Base-by-base conservation (phyloP, 1,140 invertebrate species). In the Dendroctonus valens region DNA sequence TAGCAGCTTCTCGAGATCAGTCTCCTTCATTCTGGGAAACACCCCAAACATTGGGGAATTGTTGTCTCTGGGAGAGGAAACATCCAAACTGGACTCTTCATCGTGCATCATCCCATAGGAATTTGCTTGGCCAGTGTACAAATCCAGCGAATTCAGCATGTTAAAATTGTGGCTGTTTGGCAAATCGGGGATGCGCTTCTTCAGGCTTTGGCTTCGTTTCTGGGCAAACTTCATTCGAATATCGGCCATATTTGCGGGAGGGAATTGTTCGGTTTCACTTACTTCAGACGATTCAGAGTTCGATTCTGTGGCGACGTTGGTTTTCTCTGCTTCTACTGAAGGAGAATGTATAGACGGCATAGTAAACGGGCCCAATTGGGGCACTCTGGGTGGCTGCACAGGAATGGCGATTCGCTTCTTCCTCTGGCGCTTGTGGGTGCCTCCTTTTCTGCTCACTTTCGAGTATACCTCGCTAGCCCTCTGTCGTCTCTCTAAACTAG, bases 321-420 rank as follows among this genome's bases (percentile, higher is more conserved):
- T 49, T 77, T 77, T 70, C 79, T 75, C 66, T 38, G 72, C 44
- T 54, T 77, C 76, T 2, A 72, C 69, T 67, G 72, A 82, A 77
- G 9, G 81, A 74, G 59, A 82, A 69, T 77, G 83, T 46, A 83
- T 74, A 0, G 83, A 82, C 14, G 83, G 82, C 15, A 82, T 79
- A 6, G 83, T 82, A 62, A 83, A 84, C 73, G 82, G 80, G 15
- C 82, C 82, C 50, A 84, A 70, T 63, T 83, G 87, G 14, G 92
- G 92, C 14, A 94, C 91, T 68, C 91, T 83, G 6, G 92, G 92
- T 57, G 92, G 91, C 67, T 93, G 90, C 5, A 95, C 92, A 5
- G 91, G 90, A 74, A 91, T 91, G 7, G 87, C 86, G 9, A 86
- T 85, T 59, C 88, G 84, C 80, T 91, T 91, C 77, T 90, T 90